phyloP scores from a whole-genome alignment of 2,113 vertebrate genomes.

The Etheostoma cragini region DNA sequence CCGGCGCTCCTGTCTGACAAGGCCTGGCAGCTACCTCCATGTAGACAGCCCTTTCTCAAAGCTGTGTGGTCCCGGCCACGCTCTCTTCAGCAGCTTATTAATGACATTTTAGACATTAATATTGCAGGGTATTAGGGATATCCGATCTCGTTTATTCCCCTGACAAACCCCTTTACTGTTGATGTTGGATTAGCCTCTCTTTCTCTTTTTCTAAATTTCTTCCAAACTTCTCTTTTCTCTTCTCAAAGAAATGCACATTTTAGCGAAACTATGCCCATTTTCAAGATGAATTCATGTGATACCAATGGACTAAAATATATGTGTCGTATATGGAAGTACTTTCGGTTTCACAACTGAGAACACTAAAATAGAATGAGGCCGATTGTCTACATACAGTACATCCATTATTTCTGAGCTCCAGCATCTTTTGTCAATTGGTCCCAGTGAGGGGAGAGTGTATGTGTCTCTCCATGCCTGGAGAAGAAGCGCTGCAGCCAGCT shows the following conservation, averaged over 20 bases:
- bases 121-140: conserved; percentile 84
- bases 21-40: conserved; percentile 87
- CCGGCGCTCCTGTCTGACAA: conserved; percentile 84
- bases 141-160: conserved; percentile 66
- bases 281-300: too few relatives aligned
- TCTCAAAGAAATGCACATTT: not conserved
- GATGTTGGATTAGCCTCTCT: not conserved
- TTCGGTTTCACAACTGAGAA: too few relatives aligned
- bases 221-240: not conserved
- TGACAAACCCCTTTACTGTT: conserved; percentile 61
- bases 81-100: conserved; percentile 77
- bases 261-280: too few relatives aligned
- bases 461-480: too few relatives aligned
- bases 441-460: too few relatives aligned
- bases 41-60: conserved; percentile 77
- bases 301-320: too few relatives aligned
- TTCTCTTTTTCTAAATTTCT: not conserved
- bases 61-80: not conserved
- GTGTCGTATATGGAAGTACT: too few relatives aligned
- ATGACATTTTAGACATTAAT: conserved; percentile 88
- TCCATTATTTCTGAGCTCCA: too few relatives aligned
- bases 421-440: too few relatives aligned
- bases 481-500: too few relatives aligned
- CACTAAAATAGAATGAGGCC: too few relatives aligned
- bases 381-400: too few relatives aligned